Conservation (phyloP, 2,888 invertebrate genomes). For the Andrena bucephala region DNA sequence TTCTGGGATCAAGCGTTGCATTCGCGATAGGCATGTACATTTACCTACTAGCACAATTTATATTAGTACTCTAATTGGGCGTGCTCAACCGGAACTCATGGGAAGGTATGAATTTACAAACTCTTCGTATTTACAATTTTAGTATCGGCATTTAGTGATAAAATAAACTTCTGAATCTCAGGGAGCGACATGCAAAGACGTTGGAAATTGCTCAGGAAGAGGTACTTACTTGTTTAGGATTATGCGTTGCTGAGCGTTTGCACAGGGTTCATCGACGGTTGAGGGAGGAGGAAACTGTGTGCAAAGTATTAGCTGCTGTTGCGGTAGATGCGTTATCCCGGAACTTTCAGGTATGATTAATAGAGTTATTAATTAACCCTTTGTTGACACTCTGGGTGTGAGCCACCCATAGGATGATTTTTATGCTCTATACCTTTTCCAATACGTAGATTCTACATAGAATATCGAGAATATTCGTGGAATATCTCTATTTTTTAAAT, state of each 20-base stretch:
- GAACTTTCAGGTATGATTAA: conserved; percentile 90
- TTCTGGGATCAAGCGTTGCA: conserved; percentile 94
- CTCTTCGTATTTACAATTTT: conserved; percentile 21
- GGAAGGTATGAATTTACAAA: conserved; percentile 87
- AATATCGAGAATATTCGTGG: too few relatives aligned
- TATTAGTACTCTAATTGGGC: conserved; percentile 93
- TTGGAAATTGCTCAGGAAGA: conserved; percentile 98
- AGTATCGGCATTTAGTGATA: not conserved
- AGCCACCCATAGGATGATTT: too few relatives aligned
- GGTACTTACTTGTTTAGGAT: conserved; percentile 96
- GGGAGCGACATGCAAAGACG: conserved; percentile 98
- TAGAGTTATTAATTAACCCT: not conserved
- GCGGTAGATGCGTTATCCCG: conserved; percentile 94
- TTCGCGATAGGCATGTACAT: conserved; percentile 95
- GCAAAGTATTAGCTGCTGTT: conserved; percentile 95
- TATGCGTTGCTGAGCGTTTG: conserved; percentile 96
- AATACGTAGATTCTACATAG: too few relatives aligned
- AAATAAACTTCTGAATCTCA: conserved; percentile 52
- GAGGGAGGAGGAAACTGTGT: conserved; percentile 96
- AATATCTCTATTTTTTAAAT: too few relatives aligned
- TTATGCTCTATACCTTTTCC: too few relatives aligned
- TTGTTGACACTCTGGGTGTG: too few relatives aligned
- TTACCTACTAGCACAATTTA: conserved; percentile 95
- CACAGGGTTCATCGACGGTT: conserved; percentile 94
- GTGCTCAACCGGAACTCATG: conserved; percentile 96